These are phyloP conservation scores for Shinisaurus crocodilurus DNA, from an alignment of 2,113 vertebrate genomes.

Conservation along the genomic window DNA sequence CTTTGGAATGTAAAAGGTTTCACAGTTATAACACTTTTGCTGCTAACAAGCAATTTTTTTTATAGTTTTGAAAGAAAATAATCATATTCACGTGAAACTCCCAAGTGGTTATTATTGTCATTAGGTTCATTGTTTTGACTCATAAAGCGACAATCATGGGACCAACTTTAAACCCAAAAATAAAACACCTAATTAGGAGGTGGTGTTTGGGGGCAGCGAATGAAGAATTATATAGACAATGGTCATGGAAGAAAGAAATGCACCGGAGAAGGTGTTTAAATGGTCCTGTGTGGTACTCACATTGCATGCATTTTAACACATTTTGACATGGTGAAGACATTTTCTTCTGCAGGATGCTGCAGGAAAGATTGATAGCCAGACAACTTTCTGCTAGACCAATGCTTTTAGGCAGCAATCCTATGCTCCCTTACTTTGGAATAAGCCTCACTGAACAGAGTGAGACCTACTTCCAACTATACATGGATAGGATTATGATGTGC, in stretches of 20 bases:
- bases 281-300: neutral
- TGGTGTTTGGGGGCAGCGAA: too few relatives aligned
- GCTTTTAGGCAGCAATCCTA: too few relatives aligned
- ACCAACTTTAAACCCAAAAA: neutral
- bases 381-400: too few relatives aligned
- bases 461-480: neutral
- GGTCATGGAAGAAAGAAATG: neutral
- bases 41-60: constrained; percentile 81
- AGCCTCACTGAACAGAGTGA: neutral
- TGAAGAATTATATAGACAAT: neutral
- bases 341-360: too few relatives aligned
- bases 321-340: too few relatives aligned
- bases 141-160: neutral
- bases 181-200: neutral
- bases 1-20: constrained; percentile 77
- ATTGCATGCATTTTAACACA: neutral
- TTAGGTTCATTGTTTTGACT: constrained; percentile 38
- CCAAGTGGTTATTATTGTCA: constrained; percentile 56
- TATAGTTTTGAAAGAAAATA: constrained; percentile 47
- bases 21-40: constrained; percentile 76
- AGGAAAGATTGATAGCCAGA: too few relatives aligned
- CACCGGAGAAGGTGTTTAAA: neutral
- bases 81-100: constrained; percentile 56
- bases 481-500: too few relatives aligned
- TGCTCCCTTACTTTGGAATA: too few relatives aligned